phyloP scores from a whole-genome alignment of 2,888 invertebrate genomes.

The Idaea straminata region DNA sequence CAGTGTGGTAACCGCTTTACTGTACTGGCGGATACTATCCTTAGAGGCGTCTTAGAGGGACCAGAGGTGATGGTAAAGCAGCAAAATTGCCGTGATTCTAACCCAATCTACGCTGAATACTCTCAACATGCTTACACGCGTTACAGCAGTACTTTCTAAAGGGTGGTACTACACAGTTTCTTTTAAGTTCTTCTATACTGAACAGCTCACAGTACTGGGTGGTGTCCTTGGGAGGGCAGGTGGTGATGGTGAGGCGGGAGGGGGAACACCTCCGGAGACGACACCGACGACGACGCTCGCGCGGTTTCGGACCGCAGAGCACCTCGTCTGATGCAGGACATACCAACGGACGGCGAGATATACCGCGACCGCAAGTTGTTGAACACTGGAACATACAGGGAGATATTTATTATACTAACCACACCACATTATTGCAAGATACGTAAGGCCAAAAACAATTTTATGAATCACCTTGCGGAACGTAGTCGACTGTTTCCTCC shows the following conservation, averaged over 20 bases:
- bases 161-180: constrained; percentile 79
- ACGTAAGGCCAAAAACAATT: too few species aligned
- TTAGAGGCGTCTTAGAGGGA: too few species aligned
- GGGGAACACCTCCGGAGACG: constrained; percentile 57
- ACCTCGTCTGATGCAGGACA: constrained; percentile 75
- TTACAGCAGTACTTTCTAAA: constrained; percentile 82
- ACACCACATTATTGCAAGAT: too few species aligned
- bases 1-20: constrained; percentile 43
- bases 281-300: constrained; percentile 76
- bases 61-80: too few species aligned
- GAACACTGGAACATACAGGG: constrained; percentile 77
- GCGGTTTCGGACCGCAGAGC: constrained; percentile 77
- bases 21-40: not conserved
- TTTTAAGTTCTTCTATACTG: constrained; percentile 54
- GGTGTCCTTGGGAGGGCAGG: constrained; percentile 56
- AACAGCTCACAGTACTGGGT: constrained; percentile 74
- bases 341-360: constrained; percentile 73
- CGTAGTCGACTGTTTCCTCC: too few species aligned
- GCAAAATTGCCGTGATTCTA: not conserved
- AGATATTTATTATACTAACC: too few species aligned
- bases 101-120: constrained; percentile 4
- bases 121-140: constrained; percentile 59
- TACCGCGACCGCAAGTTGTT: constrained; percentile 80
- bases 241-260: constrained; percentile 31
- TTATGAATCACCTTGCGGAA: too few species aligned